phyloP scores from a whole-genome alignment of 2,888 invertebrate genomes.

The Agriopis aurantiaria region DNA sequence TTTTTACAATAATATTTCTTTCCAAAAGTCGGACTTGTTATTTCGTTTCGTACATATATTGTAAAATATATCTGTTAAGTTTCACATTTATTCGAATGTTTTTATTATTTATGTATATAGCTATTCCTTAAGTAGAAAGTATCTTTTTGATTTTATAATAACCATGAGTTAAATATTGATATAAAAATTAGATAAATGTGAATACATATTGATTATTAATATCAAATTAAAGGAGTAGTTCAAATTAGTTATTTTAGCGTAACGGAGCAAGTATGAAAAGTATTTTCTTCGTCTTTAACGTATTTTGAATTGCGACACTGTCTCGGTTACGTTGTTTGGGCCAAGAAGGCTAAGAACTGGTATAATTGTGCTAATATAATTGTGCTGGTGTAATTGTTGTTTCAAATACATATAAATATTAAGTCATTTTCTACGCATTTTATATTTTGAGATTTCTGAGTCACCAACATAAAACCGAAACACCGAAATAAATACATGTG shows the following conservation, averaged over 20 bases:
- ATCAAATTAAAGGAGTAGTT: constrained; percentile 61
- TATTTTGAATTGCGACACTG: constrained; percentile 6
- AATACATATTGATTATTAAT: constrained; percentile 64
- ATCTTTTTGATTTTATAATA: constrained; percentile 47
- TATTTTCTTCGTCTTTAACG: constrained; percentile 3
- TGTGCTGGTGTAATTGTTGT: not conserved
- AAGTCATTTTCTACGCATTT: constrained; percentile 3
- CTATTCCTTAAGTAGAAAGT: constrained; percentile 68
- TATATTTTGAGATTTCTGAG: not conserved
- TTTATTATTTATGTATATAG: constrained; percentile 85
- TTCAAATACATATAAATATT: not conserved
- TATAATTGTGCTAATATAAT: too few relatives aligned
- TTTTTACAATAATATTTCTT: constrained; percentile 9
- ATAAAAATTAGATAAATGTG: constrained; percentile 68
- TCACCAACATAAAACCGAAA: constrained; percentile 9
- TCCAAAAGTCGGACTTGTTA: constrained; percentile 58
- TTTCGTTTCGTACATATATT: constrained; percentile 76
- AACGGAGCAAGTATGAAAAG: not conserved
- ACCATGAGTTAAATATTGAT: constrained; percentile 54
- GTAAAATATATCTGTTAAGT: constrained; percentile 78
- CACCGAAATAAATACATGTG: not conserved
- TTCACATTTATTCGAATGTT: constrained; percentile 81
- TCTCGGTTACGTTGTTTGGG: not conserved
- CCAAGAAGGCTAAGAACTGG: not conserved
- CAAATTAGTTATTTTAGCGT: constrained; percentile 73